Evolutionary conservation across 2,113 vertebrate genomes (phyloP).

Genomic region (Pampusana beccarii): DNA sequence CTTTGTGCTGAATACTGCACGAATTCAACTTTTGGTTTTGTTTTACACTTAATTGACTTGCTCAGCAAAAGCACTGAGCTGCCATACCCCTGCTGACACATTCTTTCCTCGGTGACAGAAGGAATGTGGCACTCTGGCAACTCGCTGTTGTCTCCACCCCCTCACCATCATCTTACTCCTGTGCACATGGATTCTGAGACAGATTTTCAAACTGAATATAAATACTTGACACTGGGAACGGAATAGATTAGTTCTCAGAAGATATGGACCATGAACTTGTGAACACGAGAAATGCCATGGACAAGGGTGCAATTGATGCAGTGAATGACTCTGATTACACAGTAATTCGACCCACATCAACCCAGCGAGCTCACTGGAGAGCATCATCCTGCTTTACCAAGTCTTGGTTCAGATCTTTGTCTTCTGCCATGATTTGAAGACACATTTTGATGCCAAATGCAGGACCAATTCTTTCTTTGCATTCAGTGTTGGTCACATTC

Average conservation of each 20-base stretch:
- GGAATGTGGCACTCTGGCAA: neutral
- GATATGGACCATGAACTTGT: neutral
- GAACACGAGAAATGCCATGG: neutral
- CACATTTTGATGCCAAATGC: neutral
- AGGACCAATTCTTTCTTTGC: neutral
- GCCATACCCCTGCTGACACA: conserved; percentile 21
- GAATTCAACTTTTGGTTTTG: conserved; percentile 23
- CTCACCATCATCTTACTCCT: neutral
- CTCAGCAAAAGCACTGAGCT: neutral
- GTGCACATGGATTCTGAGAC: neutral
- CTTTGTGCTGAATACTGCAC: neutral
- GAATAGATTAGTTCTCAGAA: neutral
- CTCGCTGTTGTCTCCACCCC: neutral
- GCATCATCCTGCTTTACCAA: neutral
- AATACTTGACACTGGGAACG: neutral
- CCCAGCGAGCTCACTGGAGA: neutral
- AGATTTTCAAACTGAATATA: neutral
- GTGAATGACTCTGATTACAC: neutral
- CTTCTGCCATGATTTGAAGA: neutral
- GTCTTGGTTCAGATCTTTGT: neutral
- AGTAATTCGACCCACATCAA: neutral
- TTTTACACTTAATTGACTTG: conserved; percentile 24
- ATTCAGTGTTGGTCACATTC: neutral
- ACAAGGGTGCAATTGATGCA: neutral
- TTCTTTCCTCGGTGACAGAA: conserved; percentile 2